A percentile compares a stretch with the other conserved stretches of the same genome.
phyloP scores from a whole-genome alignment of 2,797 vertebrate genomes.

The Spea hammondii region DNA sequence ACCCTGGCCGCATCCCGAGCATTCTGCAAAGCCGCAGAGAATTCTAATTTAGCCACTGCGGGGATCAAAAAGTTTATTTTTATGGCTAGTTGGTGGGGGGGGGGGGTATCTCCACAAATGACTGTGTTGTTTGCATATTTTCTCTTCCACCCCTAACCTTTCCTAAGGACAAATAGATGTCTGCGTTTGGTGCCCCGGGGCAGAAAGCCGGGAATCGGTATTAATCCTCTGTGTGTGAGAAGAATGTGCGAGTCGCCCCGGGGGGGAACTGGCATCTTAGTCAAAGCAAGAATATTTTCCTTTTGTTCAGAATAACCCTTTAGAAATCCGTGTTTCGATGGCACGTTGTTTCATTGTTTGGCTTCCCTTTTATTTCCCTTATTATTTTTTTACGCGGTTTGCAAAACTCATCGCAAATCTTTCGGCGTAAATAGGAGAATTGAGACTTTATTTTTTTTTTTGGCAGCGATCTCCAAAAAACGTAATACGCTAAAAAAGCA shows the following conservation, averaged over 20 bases:
- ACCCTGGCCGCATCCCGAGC: conserved; percentile 13
- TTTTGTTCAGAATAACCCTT: conserved; percentile 59
- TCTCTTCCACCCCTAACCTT: conserved; percentile 72
- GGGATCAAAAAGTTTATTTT: conserved; percentile 65
- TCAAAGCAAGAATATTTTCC: conserved; percentile 65
- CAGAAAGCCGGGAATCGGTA: conserved; percentile 65
- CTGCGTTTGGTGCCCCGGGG: conserved; percentile 68
- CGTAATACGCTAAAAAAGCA: too few relatives aligned
- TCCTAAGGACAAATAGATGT: conserved; percentile 74
- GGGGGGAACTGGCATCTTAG: conserved; percentile 73
- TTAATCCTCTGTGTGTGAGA: conserved; percentile 75
- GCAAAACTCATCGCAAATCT: background rate
- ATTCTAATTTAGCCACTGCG: conserved; percentile 64
- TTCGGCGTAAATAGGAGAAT: too few relatives aligned
- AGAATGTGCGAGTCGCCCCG: conserved; percentile 75
- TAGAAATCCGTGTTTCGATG: conserved; percentile 73
- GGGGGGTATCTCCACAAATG: conserved; percentile 63
- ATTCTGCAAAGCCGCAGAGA: conserved; percentile 64
- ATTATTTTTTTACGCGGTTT: conserved; percentile 38
- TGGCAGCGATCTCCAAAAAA: too few relatives aligned
- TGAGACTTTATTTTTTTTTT: too few relatives aligned
- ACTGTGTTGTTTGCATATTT: conserved; percentile 73
- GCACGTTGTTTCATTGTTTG: conserved; percentile 64
- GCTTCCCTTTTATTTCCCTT: background rate
- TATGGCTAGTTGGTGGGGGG: background rate